Conservation (phyloP, 2,888 invertebrate genomes). For the Sphaerophoria taeniata region DNA sequence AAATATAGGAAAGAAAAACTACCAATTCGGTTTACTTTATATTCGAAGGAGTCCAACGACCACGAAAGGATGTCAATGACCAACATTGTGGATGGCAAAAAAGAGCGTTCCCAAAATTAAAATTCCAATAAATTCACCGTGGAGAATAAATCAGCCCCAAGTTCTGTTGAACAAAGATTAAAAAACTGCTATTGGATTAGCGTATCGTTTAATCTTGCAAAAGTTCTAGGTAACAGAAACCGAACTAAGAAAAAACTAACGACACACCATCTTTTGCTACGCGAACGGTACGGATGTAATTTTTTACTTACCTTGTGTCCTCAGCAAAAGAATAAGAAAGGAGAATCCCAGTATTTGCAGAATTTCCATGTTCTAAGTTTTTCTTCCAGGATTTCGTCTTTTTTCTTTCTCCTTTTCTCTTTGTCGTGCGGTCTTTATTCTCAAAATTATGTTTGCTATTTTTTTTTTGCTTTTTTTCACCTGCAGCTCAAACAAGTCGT, state of each 20-base stretch:
- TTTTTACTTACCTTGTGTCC: constrained; percentile 80
- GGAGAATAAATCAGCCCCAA: constrained; percentile 77
- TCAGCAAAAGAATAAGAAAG: constrained; percentile 79
- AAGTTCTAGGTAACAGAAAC: neutral
- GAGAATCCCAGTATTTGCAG: constrained; percentile 80
- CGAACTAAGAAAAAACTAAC: neutral
- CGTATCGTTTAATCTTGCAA: constrained; percentile 10
- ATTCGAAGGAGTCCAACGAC: too few relatives aligned
- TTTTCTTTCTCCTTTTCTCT: constrained; percentile 7
- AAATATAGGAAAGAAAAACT: too few relatives aligned
- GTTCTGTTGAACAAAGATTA: constrained; percentile 11
- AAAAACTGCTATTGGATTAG: constrained; percentile 29
- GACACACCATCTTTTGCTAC: neutral
- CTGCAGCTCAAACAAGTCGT: constrained; percentile 19
- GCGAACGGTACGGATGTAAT: constrained; percentile 22
- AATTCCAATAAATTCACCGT: constrained; percentile 77
- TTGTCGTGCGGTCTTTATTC: constrained; percentile 12
- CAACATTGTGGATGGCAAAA: too few relatives aligned
- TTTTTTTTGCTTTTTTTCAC: constrained; percentile 8
- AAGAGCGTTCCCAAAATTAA: constrained; percentile 77
- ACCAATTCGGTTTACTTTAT: too few relatives aligned
- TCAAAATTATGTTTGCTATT: constrained; percentile 9
- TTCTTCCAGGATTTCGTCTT: constrained; percentile 75
- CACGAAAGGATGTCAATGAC: too few relatives aligned
- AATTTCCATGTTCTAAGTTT: constrained; percentile 79